Evolutionary conservation across 2,113 vertebrate genomes (phyloP), one percentile per base, ranked within the genome.

Genomic region (Pollimyrus isidori): DNA sequence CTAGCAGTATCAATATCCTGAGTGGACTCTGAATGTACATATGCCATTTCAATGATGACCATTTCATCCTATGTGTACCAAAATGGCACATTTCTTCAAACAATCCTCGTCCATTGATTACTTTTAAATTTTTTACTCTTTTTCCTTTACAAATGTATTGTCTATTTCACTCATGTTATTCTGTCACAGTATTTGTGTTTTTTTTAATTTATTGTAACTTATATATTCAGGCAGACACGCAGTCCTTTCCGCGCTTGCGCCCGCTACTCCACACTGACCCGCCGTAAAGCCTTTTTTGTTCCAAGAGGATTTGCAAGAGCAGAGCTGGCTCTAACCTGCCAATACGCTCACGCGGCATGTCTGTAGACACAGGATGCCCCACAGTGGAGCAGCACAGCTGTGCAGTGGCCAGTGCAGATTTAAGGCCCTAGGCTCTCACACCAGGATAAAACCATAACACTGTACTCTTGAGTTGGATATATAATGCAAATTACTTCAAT

Each of bases 1-100:
- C 62, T 4, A 30, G n/a, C n/a, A 10, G 58, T 9, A 26, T 11
- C 58, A 26, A n/a, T 65, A 11, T 65, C 23, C 56, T 62, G 7
- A n/a, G 58, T 26, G 23, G 58, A 26, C 23, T 1, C 21, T 0
- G 0, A 62, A 9, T 26, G 56, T 58, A 23, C 56, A 58, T 58
- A 58, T 58, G 94, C 93, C 93, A 92, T 90, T 88, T 91, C 91
- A 93, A 91, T 91, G 90, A 90, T n/a, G 23, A 23, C 0, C 2
- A n/a, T 9, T 62, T 62, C 7, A 1, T 62, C 23, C 56, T n/a
- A n/a, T 62, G 2, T 3, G 1, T n/a, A 62, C 56, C 56, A 53
- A 62, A 62, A 62, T n/a, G 21, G 56, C 2, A n/a, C 56, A 62
- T n/a, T 62, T 62, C 23, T 9, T 62, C 23, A n/a, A 7, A 26